Evolutionary conservation across 2,888 invertebrate species (phyloP), one percentile per base, ranked within the genome.

Genomic region (Drosophila stalkeri): DNA sequence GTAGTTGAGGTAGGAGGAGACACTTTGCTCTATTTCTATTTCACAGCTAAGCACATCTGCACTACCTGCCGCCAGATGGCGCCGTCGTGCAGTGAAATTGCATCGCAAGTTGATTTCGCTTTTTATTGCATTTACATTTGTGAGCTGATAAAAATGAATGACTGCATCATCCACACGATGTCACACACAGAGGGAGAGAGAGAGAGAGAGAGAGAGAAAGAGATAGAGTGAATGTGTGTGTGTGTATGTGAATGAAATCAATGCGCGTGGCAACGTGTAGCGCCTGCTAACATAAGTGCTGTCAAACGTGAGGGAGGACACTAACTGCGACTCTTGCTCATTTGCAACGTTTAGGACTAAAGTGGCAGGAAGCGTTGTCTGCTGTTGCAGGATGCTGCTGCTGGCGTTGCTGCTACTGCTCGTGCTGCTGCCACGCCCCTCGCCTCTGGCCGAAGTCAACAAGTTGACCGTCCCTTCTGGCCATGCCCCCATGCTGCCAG

Each of bases 71-170:
- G 1, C 12, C 23, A 11, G 52, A 20, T 31, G 47, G 27, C 37
- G 18, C 18, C 1, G 4, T 6, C 11, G 20, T 33, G 47, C 47
- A 20, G 39, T 54, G 35, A 71, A 76, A 76, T 65, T 68, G 61
- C 74, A 80, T 63, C 52, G 67, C 66, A 69, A 70, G 74, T 77
- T 80, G 77, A 75, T 77, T 80, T 75, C 59, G 55, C 59, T 74
- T 72, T 83, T 85, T 83, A 84, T 86, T 82, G 86, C 86, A 82
- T 84, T 86, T 80, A 62, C 77, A 80, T 69, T 56, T 61, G 69
- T 54, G 23, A 70, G 62, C 82, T 85, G 87, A 85, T 85, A 85
- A 86, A 86, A 86, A 82, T 84, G 82, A 86, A 82, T 86, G 85
- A 85, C 78, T 84, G 77, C 85, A 80, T 84, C 86, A 77, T 27